Evolutionary conservation across 2,888 invertebrate genomes (phyloP).

Genomic region (Dryadula phaetusa): DNA sequence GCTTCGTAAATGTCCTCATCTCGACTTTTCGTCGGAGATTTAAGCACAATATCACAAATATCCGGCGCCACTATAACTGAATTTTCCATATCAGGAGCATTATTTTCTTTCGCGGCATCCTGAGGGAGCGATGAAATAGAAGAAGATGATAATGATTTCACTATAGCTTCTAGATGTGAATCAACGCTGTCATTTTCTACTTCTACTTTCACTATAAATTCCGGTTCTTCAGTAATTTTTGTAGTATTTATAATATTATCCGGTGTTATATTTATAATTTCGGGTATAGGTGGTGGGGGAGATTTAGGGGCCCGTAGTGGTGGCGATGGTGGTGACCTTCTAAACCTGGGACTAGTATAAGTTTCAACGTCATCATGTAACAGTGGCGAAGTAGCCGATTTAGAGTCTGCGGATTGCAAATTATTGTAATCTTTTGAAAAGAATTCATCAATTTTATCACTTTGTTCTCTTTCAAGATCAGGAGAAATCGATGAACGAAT

Average conservation of each 20-base stretch:
- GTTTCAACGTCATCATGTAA: constrained; percentile 30
- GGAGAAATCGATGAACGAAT: constrained; percentile 59
- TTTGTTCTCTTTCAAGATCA: constrained; percentile 52
- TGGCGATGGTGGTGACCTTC: constrained; percentile 47
- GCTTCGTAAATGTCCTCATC: constrained; percentile 68
- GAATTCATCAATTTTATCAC: constrained; percentile 43
- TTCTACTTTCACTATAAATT: constrained; percentile 30
- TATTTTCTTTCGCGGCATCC: constrained; percentile 54
- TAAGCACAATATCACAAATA: constrained; percentile 59
- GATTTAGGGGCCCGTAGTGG: constrained; percentile 62
- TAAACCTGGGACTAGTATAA: constrained; percentile 41
- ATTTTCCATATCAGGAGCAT: constrained; percentile 51
- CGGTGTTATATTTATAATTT: constrained; percentile 17
- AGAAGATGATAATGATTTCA: constrained; percentile 54
- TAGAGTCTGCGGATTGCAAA: constrained; percentile 54
- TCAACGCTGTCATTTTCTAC: constrained; percentile 43
- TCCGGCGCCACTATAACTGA: constrained; percentile 57
- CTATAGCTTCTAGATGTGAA: constrained; percentile 36
- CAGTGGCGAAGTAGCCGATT: constrained; percentile 51
- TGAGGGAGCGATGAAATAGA: constrained; percentile 55
- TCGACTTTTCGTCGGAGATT: constrained; percentile 54
- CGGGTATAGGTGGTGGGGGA: constrained; percentile 62
- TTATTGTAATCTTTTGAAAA: constrained; percentile 40
- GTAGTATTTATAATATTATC: constrained; percentile 16
- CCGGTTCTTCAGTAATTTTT: constrained; percentile 42